These are phyloP conservation scores for Heterocephalus glaber DNA, from an alignment of 2,113 vertebrate species.

Conservation along the genomic window DNA sequence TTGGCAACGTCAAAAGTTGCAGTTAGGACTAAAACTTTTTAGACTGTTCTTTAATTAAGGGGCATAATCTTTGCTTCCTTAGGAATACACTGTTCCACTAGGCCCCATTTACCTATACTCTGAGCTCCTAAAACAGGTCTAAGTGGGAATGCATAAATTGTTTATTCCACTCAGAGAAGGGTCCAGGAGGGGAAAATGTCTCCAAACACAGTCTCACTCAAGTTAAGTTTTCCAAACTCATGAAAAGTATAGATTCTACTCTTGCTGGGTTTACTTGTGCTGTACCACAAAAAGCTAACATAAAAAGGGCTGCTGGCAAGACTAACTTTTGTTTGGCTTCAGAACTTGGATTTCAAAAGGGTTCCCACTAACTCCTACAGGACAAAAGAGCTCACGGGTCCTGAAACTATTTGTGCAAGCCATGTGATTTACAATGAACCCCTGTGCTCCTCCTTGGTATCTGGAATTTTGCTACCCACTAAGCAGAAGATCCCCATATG, in stretches of 20 bases:
- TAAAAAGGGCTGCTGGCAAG: not conserved
- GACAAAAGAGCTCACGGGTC: not conserved
- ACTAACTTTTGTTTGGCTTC: not conserved
- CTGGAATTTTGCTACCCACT: not conserved
- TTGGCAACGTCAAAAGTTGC: not conserved
- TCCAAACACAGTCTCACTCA: not conserved
- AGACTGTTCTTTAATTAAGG: not conserved
- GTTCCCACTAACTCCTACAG: not conserved
- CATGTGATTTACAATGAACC: not conserved
- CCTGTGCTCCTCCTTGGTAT: not conserved
- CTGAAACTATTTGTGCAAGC: not conserved
- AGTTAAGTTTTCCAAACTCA: not conserved
- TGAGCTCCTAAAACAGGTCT: not conserved
- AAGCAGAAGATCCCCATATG: not conserved
- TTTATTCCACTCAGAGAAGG: not conserved
- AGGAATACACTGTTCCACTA: not conserved
- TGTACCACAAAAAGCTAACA: not conserved
- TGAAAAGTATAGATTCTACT: not conserved
- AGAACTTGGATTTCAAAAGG: not conserved
- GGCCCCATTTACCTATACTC: not conserved
- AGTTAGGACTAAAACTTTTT: not conserved
- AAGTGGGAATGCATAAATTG: not conserved
- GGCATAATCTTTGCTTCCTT: not conserved
- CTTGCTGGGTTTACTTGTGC: not conserved
- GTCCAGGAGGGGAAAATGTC: not conserved